A percentile compares a stretch with the other conserved stretches of the same genome.
Evolutionary conservation across 2,113 vertebrate genomes (phyloP).

Genomic region (Phyllostomus hastatus): DNA sequence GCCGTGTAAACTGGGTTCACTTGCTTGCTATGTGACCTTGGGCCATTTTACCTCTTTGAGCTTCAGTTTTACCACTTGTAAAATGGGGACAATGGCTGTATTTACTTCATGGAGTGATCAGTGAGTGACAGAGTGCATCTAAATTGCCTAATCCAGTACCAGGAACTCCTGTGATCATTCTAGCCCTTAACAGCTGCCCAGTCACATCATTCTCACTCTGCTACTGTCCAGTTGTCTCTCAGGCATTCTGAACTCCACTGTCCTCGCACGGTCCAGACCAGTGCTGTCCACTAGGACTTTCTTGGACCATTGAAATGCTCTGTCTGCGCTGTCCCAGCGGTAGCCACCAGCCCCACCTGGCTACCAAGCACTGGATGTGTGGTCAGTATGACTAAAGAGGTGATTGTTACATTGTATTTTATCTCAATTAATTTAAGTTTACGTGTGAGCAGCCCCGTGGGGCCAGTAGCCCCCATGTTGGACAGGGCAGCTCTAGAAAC

Average conservation of each 20-base stretch:
- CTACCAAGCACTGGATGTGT: background rate
- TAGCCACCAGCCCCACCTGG: too few species aligned
- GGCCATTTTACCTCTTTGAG: background rate
- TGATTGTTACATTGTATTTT: background rate
- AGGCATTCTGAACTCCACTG: background rate
- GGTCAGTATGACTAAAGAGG: background rate
- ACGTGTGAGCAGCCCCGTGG: background rate
- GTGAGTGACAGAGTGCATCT: background rate
- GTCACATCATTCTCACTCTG: background rate
- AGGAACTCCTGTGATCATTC: background rate
- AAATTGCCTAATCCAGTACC: background rate
- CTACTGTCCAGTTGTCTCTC: background rate
- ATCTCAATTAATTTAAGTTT: background rate
- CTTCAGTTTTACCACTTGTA: background rate
- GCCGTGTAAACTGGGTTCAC: background rate
- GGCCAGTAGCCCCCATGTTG: background rate
- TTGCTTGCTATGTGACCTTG: background rate
- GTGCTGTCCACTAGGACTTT: background rate
- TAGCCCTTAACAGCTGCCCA: background rate
- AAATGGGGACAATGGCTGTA: background rate
- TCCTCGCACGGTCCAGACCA: background rate
- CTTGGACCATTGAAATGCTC: background rate
- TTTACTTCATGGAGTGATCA: background rate
- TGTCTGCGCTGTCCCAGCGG: fast-evolving
- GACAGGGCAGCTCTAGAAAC: background rate